Evolutionary conservation across 2,113 vertebrate genomes (phyloP), one percentile per base, ranked within the genome.

Genomic region (Aramus guarauna): DNA sequence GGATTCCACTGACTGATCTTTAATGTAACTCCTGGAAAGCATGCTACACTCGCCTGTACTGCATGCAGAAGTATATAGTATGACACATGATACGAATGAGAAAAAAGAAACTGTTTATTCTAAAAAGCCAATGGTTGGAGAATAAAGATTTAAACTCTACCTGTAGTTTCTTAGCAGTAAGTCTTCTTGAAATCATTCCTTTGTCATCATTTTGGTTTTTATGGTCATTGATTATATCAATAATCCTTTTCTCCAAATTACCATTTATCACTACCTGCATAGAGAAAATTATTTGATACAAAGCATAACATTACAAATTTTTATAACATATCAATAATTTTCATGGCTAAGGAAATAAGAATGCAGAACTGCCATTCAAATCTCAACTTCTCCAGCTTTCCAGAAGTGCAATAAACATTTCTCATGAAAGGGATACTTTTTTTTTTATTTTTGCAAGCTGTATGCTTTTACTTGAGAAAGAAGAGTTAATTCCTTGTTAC

Each of bases 121-220:
- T 52, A 74, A 81, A 64, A 53, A 30, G 69, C 32, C 7, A 52
- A 19, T 2, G 5, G 10, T 30, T 0, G 1, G n/a, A 89, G 60
- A 64, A 56, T 3, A 81, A 13, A 36, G 56, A 45, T 92, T 76
- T 47, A n/a, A 81, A 94, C 23, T 75, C n/a, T 93, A 99, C 99
- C 99, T 99, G 98, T 86, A 99, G 94, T 91, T 99, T 99, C 96
- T 99, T 99, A 93, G 97, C 98, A 69, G 99, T 99, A 62, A 99
- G 98, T 97, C 99, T 98, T 96, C 97, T 99, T 43, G 99, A 99
- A 97, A 99, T 98, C 9, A 99, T 97, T 73, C 98, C 99, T 91
- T 98, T 98, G 93, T 99, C 98, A 16, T 98, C 98, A 96, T 98
- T 98, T 96, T 99, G 98, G 37, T 98, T 98, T 93, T 99, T 99